Evolutionary conservation across 2,888 invertebrate species (phyloP).

Genomic region (Hesperia comma): DNA sequence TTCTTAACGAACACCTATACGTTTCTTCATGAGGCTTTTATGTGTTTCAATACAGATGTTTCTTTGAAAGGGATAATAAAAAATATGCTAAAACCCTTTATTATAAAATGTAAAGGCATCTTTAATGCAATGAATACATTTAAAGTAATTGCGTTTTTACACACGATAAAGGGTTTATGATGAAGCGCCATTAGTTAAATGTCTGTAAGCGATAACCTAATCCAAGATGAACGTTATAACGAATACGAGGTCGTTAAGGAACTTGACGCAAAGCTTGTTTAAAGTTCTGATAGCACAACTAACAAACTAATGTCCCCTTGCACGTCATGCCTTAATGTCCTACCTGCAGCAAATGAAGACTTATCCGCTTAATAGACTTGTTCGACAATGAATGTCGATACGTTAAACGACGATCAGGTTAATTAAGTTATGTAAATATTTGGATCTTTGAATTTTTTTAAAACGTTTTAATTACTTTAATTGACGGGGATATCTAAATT

Average conservation of each 20-base stretch:
- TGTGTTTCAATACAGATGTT: slow-evolving; percentile 13
- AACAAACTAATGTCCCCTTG: slow-evolving; percentile 26
- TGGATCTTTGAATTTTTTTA: too few relatives aligned
- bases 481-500: too few relatives aligned
- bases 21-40: slow-evolving; percentile 19
- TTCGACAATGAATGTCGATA: not conserved
- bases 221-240: slow-evolving; percentile 32
- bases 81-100: slow-evolving; percentile 5
- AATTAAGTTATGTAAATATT: not conserved
- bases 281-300: slow-evolving; percentile 34
- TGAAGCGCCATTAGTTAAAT: slow-evolving; percentile 30
- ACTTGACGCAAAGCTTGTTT: slow-evolving; percentile 30
- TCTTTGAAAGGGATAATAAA: slow-evolving; percentile 11
- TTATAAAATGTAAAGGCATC: slow-evolving; percentile 13
- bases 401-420: not conserved
- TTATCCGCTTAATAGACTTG: not conserved
- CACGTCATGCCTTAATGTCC: slow-evolving; percentile 32
- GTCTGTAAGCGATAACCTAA: slow-evolving; percentile 34
- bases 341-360: slow-evolving; percentile 25
- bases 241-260: slow-evolving; percentile 29
- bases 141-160: slow-evolving; percentile 27
- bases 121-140: slow-evolving; percentile 10
- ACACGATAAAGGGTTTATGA: slow-evolving; percentile 28
- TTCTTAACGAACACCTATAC: slow-evolving; percentile 28
- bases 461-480: too few relatives aligned